phyloP scores from a whole-genome alignment of 2,113 vertebrate species.

The Alethe castanea region DNA sequence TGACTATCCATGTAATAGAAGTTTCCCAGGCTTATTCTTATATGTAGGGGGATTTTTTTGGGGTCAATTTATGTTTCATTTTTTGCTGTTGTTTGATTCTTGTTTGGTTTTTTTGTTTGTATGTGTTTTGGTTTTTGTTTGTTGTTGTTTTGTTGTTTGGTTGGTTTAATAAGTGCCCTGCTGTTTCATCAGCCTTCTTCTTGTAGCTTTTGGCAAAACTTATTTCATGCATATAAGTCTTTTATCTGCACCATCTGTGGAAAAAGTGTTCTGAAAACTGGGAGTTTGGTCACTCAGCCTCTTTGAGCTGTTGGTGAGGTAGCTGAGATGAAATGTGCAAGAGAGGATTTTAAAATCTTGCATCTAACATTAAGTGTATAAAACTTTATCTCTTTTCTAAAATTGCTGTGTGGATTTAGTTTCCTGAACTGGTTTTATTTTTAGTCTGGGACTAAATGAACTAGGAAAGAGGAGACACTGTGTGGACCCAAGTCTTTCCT shows the following conservation, averaged over 20 bases:
- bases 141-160: background rate
- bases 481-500: background rate
- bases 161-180: background rate
- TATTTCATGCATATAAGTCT: fast-evolving
- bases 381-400: background rate
- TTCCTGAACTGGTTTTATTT: background rate
- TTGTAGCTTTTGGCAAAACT: background rate
- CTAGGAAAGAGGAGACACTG: background rate
- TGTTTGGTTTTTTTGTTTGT: background rate
- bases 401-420: background rate
- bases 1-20: background rate
- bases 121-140: background rate
- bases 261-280: background rate
- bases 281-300: background rate
- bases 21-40: background rate
- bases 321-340: background rate
- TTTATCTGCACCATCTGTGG: background rate
- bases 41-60: background rate
- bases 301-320: background rate
- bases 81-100: background rate
- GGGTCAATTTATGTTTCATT: background rate
- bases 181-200: background rate
- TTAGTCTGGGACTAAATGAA: background rate
- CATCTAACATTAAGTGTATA: background rate
- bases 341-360: background rate